A percentile compares a stretch with the other conserved stretches of the same genome.
These are phyloP conservation scores for Neotoxoptera formosana DNA, from an alignment of 1,140 invertebrate genomes.

Conservation along the genomic window DNA sequence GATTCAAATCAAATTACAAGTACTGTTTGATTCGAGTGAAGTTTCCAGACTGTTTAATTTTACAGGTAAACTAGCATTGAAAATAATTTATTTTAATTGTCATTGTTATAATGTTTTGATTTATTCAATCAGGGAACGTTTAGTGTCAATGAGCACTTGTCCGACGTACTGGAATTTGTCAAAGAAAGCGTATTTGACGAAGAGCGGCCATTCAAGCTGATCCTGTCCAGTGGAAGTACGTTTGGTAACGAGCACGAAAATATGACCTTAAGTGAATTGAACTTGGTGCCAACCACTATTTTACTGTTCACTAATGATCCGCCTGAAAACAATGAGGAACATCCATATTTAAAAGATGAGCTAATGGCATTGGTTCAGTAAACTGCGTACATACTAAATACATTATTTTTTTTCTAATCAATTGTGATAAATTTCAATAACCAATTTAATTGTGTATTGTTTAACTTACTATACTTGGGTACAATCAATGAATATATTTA, in stretches of 20 bases:
- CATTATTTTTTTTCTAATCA: not conserved
- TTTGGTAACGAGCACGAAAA: slow-evolving; percentile 70
- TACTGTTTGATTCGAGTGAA: slow-evolving; percentile 84
- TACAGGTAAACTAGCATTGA: slow-evolving; percentile 71
- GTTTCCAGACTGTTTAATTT: slow-evolving; percentile 85
- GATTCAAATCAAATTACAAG: slow-evolving; percentile 78
- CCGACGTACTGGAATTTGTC: slow-evolving; percentile 76
- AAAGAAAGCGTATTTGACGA: slow-evolving; percentile 74
- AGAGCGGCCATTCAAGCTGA: slow-evolving; percentile 72
- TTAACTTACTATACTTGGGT: not conserved
- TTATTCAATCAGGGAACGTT: slow-evolving; percentile 76
- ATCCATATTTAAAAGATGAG: slow-evolving; percentile 76
- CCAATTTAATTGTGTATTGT: not conserved
- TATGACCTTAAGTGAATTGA: slow-evolving; percentile 73
- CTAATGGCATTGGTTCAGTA: slow-evolving; percentile 73
- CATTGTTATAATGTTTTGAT: not conserved
- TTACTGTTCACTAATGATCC: slow-evolving; percentile 73
- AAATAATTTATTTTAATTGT: not conserved
- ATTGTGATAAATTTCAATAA: slow-evolving; percentile 53
- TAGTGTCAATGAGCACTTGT: slow-evolving; percentile 77
- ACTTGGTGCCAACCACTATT: slow-evolving; percentile 78
- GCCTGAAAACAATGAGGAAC: slow-evolving; percentile 66
- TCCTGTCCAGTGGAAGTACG: slow-evolving; percentile 71
- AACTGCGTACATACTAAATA: not conserved
- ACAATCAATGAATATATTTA: slow-evolving; percentile 38